Evolutionary conservation across 2,888 invertebrate genomes (phyloP).

Genomic region (Octodonta nipae): DNA sequence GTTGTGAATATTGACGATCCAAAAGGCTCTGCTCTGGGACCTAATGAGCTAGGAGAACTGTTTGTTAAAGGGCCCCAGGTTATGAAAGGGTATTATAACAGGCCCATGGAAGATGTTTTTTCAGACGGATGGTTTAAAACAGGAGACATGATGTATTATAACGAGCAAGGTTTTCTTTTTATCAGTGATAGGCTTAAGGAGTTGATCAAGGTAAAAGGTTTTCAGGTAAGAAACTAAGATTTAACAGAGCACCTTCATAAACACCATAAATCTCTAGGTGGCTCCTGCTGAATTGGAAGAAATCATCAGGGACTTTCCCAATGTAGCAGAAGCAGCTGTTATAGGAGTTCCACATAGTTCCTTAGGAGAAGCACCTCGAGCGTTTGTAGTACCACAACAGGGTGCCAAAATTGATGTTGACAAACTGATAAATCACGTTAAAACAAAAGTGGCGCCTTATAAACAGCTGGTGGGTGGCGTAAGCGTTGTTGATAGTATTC

Average conservation of each 20-base stretch:
- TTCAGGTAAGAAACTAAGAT: too few relatives aligned
- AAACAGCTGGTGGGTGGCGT: constrained; percentile 51
- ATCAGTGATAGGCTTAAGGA: constrained; percentile 70
- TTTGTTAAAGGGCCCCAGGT: constrained; percentile 66
- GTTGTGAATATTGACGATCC: constrained; percentile 39
- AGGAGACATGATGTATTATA: constrained; percentile 46
- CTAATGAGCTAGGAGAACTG: constrained; percentile 49
- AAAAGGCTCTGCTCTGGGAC: constrained; percentile 7
- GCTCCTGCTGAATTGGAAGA: constrained; percentile 80
- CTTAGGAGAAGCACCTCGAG: constrained; percentile 63
- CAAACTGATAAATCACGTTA: constrained; percentile 48
- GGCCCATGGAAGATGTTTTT: constrained; percentile 50
- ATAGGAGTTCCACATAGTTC: constrained; percentile 56
- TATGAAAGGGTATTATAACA: constrained; percentile 68
- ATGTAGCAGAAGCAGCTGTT: constrained; percentile 68
- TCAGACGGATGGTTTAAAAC: constrained; percentile 60
- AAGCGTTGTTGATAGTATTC: constrained; percentile 41
- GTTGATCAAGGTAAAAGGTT: constrained; percentile 50
- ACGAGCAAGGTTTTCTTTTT: constrained; percentile 51
- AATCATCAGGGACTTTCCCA: constrained; percentile 55
- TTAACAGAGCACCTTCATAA: too few relatives aligned
- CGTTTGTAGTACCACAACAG: constrained; percentile 50
- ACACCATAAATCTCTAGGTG: too few relatives aligned
- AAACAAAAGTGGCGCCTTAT: constrained; percentile 56
- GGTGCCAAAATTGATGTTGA: constrained; percentile 31